Evolutionary conservation across 2,888 invertebrate genomes (phyloP).

Genomic region (Pterostichus madidus): DNA sequence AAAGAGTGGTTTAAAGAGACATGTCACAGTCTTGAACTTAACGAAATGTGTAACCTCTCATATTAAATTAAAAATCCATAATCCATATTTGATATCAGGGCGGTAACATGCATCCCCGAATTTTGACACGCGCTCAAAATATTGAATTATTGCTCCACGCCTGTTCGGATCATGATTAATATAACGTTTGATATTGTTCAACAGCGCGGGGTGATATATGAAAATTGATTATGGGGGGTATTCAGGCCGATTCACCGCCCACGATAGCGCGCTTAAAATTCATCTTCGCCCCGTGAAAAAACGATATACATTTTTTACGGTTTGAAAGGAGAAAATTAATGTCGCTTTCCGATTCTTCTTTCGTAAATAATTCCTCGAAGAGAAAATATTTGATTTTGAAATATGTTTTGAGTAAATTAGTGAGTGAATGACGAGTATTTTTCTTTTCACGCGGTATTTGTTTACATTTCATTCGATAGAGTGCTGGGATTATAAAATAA

Average conservation of each 20-base stretch:
- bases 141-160: slow-evolving; percentile 56
- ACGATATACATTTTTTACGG: slow-evolving; percentile 49
- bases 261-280: slow-evolving; percentile 48
- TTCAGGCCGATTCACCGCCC: slow-evolving; percentile 35
- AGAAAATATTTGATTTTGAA: slow-evolving; percentile 41
- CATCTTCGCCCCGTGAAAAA: slow-evolving; percentile 41
- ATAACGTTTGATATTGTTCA: slow-evolving; percentile 59
- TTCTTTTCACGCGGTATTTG: slow-evolving; percentile 40
- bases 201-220: slow-evolving; percentile 57
- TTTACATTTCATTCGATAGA: slow-evolving; percentile 42
- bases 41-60: slow-evolving; percentile 44
- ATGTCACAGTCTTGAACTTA: slow-evolving; percentile 45
- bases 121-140: slow-evolving; percentile 50
- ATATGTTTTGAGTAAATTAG: slow-evolving; percentile 41
- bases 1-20: not conserved
- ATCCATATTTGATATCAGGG: slow-evolving; percentile 52
- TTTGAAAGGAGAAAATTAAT: slow-evolving; percentile 22
- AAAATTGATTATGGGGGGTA: slow-evolving; percentile 57
- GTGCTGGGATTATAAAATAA: slow-evolving; percentile 36
- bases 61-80: slow-evolving; percentile 52
- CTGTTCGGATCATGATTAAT: slow-evolving; percentile 60
- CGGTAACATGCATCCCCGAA: slow-evolving; percentile 36
- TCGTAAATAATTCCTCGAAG: slow-evolving; percentile 1
- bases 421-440: slow-evolving; percentile 5
- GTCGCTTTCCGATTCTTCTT: slow-evolving; percentile 10